phyloP scores from a whole-genome alignment of 30 jellyfish, hydroid and myxozoan genomes.

The Aurelia aurita complex sp. Pacific region DNA sequence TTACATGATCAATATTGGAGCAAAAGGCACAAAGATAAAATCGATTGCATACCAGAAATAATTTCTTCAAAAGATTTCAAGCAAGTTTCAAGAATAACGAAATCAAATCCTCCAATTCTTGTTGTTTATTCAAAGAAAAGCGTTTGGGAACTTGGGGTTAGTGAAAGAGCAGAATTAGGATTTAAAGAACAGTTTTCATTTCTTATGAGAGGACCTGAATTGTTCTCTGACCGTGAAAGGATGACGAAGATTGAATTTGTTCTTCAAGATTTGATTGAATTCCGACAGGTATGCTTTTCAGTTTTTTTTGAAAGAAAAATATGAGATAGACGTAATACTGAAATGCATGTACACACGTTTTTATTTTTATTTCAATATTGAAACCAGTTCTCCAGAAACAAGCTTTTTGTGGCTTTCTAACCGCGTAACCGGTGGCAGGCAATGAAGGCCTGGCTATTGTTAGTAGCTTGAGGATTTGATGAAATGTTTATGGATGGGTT shows the following conservation, averaged over 20 bases:
- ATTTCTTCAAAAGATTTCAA: slow-evolving; percentile 56
- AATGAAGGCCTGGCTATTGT: no score
- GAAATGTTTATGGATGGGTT: no score
- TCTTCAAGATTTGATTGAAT: slow-evolving; percentile 69
- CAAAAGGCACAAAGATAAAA: slow-evolving; percentile 3
- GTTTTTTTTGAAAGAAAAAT: neutral
- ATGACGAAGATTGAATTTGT: slow-evolving; percentile 36
- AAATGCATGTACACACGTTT: no score
- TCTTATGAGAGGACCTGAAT: slow-evolving; percentile 78
- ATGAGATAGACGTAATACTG: no score
- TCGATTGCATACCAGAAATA: slow-evolving; percentile 1
- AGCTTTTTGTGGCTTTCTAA: no score
- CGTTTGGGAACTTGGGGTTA: slow-evolving; percentile 86
- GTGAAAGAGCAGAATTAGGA: slow-evolving; percentile 62
- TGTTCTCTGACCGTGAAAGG: slow-evolving; percentile 55
- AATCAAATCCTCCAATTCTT: slow-evolving; percentile 55
- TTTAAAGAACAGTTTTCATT: slow-evolving; percentile 72
- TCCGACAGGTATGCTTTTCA: slow-evolving; percentile 71
- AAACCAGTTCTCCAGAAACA: no score
- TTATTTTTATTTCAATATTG: no score
- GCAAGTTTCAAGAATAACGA: slow-evolving; percentile 65
- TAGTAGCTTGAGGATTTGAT: no score
- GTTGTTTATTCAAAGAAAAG: slow-evolving; percentile 62
- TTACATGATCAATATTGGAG: slow-evolving; percentile 65
- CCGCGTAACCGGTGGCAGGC: no score